A percentile compares a stretch with the other conserved stretches of the same genome.
These are phyloP conservation scores for Eulemur rubriventer DNA, from an alignment of 2,797 vertebrate species.

Conservation along the genomic window DNA sequence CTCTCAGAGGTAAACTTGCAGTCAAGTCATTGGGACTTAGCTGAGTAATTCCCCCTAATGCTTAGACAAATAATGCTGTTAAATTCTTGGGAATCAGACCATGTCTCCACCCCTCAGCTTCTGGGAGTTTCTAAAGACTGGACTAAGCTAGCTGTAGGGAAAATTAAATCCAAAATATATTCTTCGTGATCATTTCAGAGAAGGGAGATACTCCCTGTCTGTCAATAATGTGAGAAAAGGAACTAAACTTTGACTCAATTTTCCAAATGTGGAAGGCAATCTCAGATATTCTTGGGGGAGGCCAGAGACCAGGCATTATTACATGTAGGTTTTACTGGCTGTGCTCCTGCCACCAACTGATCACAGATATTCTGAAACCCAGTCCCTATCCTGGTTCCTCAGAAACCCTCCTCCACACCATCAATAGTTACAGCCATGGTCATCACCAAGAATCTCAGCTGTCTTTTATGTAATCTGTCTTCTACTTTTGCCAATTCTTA, in stretches of 20 bases:
- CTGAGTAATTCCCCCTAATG: conserved; percentile 59
- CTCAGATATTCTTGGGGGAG: background rate
- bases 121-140: background rate
- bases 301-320: background rate
- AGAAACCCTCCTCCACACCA: background rate
- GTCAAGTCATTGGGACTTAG: conserved; percentile 31
- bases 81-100: conserved; percentile 46
- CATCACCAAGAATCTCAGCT: background rate
- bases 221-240: background rate
- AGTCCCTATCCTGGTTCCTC: background rate
- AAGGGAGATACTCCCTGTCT: background rate
- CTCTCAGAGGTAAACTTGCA: conserved; percentile 51
- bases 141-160: background rate
- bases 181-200: background rate
- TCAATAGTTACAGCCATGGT: background rate
- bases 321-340: background rate
- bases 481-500: background rate
- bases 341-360: background rate
- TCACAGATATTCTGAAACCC: background rate
- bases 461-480: background rate
- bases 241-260: background rate
- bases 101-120: background rate
- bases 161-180: background rate
- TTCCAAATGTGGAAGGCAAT: background rate
- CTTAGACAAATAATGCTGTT: conserved; percentile 55